Percentiles rank a stretch among this genome's conserved stretches.
phyloP scores from a whole-genome alignment of 1,140 invertebrate species.

The Acyrthosiphon pisum region DNA sequence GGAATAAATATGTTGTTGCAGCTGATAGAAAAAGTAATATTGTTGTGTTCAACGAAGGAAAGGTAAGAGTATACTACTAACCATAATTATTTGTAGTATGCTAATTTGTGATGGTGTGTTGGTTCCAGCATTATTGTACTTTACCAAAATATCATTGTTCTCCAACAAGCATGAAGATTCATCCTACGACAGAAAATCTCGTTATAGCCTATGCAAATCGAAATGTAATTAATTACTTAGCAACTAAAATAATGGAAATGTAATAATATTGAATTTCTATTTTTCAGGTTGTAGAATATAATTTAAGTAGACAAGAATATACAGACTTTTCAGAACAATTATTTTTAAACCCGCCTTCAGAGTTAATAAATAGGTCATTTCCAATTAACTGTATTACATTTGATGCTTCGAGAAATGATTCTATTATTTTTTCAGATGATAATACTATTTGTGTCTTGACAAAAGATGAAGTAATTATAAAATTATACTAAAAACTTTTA shows the following conservation, averaged over 20 bases:
- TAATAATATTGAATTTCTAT: neutral
- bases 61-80: slow-evolving; percentile 59
- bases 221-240: slow-evolving; percentile 66
- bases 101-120: neutral
- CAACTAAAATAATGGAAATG: neutral
- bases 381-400: slow-evolving; percentile 69
- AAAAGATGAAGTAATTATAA: slow-evolving; percentile 62
- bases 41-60: slow-evolving; percentile 67
- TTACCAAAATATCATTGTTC: slow-evolving; percentile 73
- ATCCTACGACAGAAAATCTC: slow-evolving; percentile 67
- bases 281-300: slow-evolving; percentile 74
- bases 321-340: slow-evolving; percentile 68
- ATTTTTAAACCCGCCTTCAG: slow-evolving; percentile 64
- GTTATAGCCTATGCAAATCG: slow-evolving; percentile 76
- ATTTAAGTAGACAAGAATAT: slow-evolving; percentile 67
- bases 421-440: slow-evolving; percentile 73
- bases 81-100: slow-evolving; percentile 63
- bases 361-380: slow-evolving; percentile 65
- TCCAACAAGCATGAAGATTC: slow-evolving; percentile 72
- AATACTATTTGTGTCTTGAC: slow-evolving; percentile 70
- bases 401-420: slow-evolving; percentile 67
- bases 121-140: slow-evolving; percentile 64
- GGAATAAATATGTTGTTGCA: slow-evolving; percentile 70
- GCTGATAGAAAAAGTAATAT: slow-evolving; percentile 70
- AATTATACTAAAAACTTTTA: neutral